phyloP scores from a whole-genome alignment of 2,113 vertebrate species.

The Microcebus jonahi region DNA sequence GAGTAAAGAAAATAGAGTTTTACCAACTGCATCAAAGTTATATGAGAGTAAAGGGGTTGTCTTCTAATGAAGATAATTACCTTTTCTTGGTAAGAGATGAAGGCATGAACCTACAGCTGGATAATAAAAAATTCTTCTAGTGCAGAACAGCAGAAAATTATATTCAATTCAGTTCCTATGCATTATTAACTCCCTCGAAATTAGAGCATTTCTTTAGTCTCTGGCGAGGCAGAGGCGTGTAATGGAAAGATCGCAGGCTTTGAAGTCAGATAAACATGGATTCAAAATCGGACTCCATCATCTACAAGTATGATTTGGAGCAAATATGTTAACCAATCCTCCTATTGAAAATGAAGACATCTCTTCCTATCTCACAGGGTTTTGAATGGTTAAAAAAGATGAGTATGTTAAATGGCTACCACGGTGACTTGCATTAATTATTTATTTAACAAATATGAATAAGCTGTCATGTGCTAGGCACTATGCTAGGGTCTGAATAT shows the following conservation, averaged over 20 bases:
- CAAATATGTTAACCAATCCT: not conserved
- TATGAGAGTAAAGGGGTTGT: conserved; percentile 37
- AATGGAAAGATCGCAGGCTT: conserved; percentile 36
- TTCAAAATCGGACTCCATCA: not conserved
- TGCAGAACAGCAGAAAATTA: conserved; percentile 71
- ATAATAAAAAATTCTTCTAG: conserved; percentile 74
- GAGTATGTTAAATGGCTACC: not conserved
- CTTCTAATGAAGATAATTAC: conserved; percentile 73
- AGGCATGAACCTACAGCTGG: conserved; percentile 61
- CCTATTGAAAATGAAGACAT: not conserved
- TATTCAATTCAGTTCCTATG: conserved; percentile 67
- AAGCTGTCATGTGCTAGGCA: rapidly evolving
- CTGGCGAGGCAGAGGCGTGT: not conserved
- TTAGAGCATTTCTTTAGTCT: conserved; percentile 69
- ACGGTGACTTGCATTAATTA: not conserved
- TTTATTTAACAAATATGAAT: not conserved
- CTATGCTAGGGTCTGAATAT: too few relatives aligned
- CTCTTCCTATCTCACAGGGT: not conserved
- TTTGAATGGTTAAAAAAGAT: not conserved
- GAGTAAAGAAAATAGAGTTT: conserved; percentile 57
- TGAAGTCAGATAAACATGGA: conserved; percentile 65
- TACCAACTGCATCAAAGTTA: conserved; percentile 29
- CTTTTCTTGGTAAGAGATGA: conserved; percentile 53
- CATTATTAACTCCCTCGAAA: conserved; percentile 77
- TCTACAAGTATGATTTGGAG: not conserved